Base-by-base conservation (phyloP, 2,797 vertebrate genomes). In the Coccyzus lansbergi region DNA sequence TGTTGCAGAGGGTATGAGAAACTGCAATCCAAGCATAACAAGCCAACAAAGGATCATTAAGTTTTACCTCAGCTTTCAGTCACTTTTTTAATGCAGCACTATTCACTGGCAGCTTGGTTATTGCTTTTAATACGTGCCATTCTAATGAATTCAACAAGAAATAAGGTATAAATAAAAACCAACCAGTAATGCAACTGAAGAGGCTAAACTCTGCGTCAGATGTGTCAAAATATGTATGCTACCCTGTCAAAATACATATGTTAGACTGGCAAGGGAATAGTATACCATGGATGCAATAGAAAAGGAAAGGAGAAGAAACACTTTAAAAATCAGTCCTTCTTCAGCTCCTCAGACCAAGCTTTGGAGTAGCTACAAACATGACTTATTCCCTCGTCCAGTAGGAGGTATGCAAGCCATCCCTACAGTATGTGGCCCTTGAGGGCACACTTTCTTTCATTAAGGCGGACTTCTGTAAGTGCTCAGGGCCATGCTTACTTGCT, bases 361-460 rank as follows among this genome's bases (percentile, higher is more conserved):
- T 60, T 52, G 36, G 20, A 58, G 21, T 9, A 87, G 28, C 49
- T 48, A 33, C 26, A 59, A 63, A 36, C 7, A 19, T 10, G 8
- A 14, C 29, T 55, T 13, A 33, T 12, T 49, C 4, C 48, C 33
- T 49, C 38, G 53, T 28, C 29, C 28, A 48, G 36, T 7, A 22
- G 24, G 8, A n/a, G 21, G 5, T 34, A 33, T 22, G 3, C 11
- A 78, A 78, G 9, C 29, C 72, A 15, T 8, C 9, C 28, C n/a
- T 44, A 10, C 3, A 49, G 7, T 12, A 21, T 4, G 22, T 21
- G 36, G 7, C n/a, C 22, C 2, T 0, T 8, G 11, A 34, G 4
- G 5, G 16, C 24, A 29, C 15, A 13, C 8, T 24, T 13, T 17
- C 6, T 28, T 42, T 40, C 51, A 44, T 48, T 26, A 46, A 4